These are phyloP conservation scores for Antheraea assamensis DNA, from an alignment of 2,888 invertebrate species.

Conservation along the genomic window DNA sequence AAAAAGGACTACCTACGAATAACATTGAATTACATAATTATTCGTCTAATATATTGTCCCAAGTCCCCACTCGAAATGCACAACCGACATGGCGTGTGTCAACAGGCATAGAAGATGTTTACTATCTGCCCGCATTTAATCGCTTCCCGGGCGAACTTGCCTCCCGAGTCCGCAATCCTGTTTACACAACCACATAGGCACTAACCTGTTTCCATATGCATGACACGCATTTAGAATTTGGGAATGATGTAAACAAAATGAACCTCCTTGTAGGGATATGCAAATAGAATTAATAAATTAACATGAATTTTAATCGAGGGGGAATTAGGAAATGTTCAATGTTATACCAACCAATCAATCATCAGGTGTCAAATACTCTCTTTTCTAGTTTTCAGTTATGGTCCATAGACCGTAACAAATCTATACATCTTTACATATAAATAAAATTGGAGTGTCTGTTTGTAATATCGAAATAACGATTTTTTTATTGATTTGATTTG, in stretches of 20 bases:
- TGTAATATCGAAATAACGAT: too few species aligned
- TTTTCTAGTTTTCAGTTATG: too few species aligned
- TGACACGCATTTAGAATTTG: constrained; percentile 11
- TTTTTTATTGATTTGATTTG: too few species aligned
- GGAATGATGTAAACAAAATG: not conserved
- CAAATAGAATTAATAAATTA: too few species aligned
- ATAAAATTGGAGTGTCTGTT: too few species aligned
- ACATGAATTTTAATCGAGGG: too few species aligned
- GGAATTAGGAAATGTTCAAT: too few species aligned
- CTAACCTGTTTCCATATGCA: constrained; percentile 13
- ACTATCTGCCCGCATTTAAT: constrained; percentile 52
- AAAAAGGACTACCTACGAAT: not conserved
- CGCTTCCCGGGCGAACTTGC: constrained; percentile 27
- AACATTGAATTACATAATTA: not conserved
- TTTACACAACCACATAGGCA: not conserved
- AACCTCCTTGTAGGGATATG: not conserved
- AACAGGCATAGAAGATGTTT: constrained; percentile 46
- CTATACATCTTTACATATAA: too few species aligned
- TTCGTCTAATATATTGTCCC: not conserved
- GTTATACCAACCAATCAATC: too few species aligned
- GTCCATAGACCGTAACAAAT: too few species aligned
- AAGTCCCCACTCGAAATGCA: constrained; percentile 18
- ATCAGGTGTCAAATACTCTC: too few species aligned
- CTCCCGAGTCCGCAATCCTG: constrained; percentile 10
- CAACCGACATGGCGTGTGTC: constrained; percentile 31